Percentiles rank a stretch among this genome's conserved stretches.
phyloP scores from a whole-genome alignment of 2,113 vertebrate species.

The Phylloscopus trochiloides region DNA sequence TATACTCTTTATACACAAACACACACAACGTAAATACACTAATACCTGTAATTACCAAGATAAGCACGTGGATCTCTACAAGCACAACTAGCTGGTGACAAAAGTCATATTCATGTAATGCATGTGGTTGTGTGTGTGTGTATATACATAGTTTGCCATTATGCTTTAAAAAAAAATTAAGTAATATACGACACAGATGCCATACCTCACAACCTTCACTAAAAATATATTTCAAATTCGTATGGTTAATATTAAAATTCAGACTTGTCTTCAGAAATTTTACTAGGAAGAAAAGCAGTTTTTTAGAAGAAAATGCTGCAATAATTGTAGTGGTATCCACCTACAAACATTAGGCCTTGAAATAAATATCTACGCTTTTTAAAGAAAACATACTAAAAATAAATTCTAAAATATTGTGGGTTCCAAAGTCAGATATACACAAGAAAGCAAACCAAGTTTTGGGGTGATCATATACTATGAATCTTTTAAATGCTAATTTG shows the following conservation, averaged over 20 bases:
- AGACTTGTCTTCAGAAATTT: background rate
- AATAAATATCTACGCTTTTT: background rate
- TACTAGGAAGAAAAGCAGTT: background rate
- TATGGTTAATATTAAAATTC: background rate
- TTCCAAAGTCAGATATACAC: background rate
- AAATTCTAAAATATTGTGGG: background rate
- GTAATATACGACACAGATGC: background rate
- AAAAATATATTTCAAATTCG: background rate
- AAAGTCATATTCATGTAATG: slow-evolving; percentile 34
- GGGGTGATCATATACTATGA: background rate
- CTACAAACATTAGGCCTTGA: background rate
- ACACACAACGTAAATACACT: slow-evolving; percentile 55
- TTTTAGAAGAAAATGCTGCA: background rate
- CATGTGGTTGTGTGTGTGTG: slow-evolving; percentile 53
- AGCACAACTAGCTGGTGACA: slow-evolving; percentile 51
- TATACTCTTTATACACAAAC: slow-evolving; percentile 66
- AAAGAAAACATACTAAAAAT: background rate
- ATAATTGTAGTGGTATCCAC: background rate
- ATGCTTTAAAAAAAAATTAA: background rate
- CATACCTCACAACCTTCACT: slow-evolving; percentile 1
- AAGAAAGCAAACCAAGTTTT: background rate
- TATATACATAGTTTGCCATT: background rate
- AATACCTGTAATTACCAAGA: slow-evolving; percentile 36
- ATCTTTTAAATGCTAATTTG: background rate
- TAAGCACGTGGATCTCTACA: slow-evolving; percentile 34